Percentiles rank a stretch among this genome's conserved stretches.
Evolutionary conservation across 2,888 invertebrate species (phyloP).

Genomic region (Cybosia mesomella): DNA sequence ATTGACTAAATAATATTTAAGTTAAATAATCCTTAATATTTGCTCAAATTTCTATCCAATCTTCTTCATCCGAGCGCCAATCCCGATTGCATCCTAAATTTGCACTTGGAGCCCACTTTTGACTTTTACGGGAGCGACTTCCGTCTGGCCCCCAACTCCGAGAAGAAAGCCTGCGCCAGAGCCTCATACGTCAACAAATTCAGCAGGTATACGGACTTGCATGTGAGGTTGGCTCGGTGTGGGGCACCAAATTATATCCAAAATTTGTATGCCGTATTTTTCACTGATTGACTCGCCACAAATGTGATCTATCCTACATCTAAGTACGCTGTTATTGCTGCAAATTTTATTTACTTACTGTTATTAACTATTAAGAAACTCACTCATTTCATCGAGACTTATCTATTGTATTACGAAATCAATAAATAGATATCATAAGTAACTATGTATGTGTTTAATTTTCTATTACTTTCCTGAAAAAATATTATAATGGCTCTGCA

Average conservation of each 20-base stretch:
- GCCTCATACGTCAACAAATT: no score
- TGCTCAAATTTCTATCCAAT: neutral
- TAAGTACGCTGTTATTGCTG: conserved; percentile 72
- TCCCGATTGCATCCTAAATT: no score
- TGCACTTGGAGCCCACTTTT: no score
- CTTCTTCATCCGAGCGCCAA: no score
- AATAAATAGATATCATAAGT: conserved; percentile 77
- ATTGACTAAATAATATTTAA: neutral
- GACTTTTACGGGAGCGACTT: neutral
- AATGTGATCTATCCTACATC: conserved; percentile 31
- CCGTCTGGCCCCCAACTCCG: neutral
- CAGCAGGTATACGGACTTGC: no score
- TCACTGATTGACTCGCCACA: conserved; percentile 27
- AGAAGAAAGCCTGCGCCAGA: no score
- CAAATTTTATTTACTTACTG: conserved; percentile 77
- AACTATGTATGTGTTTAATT: conserved; percentile 43
- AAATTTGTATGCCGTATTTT: neutral
- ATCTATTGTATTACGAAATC: conserved; percentile 77
- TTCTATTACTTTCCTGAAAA: neutral
- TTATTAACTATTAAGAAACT: conserved; percentile 63
- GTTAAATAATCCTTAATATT: neutral
- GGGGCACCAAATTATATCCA: no score
- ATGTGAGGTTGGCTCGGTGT: no score
- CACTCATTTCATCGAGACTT: conserved; percentile 78
- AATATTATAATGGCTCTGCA: no score